These are phyloP conservation scores for Zeugodacus cucurbitae DNA, from an alignment of 1,140 invertebrate genomes.

Conservation along the genomic window DNA sequence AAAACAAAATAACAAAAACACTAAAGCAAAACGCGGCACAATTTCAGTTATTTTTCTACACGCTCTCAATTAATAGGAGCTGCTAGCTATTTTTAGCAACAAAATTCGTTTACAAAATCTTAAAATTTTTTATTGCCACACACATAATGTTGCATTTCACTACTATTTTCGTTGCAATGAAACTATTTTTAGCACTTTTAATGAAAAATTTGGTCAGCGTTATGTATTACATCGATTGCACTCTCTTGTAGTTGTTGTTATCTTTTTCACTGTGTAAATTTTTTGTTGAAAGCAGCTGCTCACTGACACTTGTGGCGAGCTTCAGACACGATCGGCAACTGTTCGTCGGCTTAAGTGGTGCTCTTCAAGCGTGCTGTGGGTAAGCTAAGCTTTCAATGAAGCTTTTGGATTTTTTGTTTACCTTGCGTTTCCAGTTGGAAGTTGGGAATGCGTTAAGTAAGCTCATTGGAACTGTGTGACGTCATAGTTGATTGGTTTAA, in stretches of 20 bases:
- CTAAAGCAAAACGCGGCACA: neutral
- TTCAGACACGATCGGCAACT: slow-evolving; percentile 38
- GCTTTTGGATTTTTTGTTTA: neutral
- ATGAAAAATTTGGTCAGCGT: neutral
- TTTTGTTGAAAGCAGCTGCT: neutral
- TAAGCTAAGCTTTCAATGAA: neutral
- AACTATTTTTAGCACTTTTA: neutral
- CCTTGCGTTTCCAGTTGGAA: neutral
- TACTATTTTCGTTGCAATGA: neutral
- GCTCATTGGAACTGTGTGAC: neutral
- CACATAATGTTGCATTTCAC: too few species aligned
- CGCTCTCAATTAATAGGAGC: too few species aligned
- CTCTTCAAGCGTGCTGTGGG: neutral
- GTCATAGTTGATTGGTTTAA: neutral
- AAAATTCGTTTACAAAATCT: too few species aligned
- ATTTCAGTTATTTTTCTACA: neutral
- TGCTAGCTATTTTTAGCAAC: too few species aligned
- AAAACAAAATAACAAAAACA: neutral
- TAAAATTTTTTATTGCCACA: too few species aligned
- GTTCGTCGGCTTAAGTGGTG: slow-evolving; percentile 40
- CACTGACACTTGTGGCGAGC: neutral
- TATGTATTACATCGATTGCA: neutral
- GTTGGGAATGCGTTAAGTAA: neutral
- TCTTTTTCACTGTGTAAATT: neutral
- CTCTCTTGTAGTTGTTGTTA: neutral